A percentile compares a stretch with the other conserved stretches of the same genome.
Conservation (phyloP, 2,113 vertebrate genomes). For the Sander vitreus region DNA sequence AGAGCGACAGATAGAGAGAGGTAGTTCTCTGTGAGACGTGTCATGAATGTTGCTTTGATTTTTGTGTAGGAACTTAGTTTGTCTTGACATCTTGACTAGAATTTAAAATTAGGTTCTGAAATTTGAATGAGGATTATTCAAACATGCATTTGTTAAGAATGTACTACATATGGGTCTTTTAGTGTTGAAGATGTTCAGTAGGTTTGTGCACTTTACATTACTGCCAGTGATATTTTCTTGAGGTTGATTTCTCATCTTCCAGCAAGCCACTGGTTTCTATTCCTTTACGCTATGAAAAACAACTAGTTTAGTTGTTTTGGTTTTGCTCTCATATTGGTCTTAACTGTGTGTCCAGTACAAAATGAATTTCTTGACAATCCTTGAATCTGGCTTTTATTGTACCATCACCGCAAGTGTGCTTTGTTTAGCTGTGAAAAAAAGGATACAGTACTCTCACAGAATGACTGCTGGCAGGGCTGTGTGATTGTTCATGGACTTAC, state of each 20-base stretch:
- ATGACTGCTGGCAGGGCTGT: background rate
- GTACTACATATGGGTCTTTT: background rate
- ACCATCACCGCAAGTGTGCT: background rate
- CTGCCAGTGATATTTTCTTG: background rate
- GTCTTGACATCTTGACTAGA: background rate
- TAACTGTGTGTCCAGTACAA: background rate
- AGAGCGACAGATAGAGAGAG: background rate
- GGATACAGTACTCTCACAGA: background rate
- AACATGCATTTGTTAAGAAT: background rate
- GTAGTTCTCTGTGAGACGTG: conserved; percentile 8
- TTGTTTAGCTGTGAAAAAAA: background rate
- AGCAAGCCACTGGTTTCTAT: background rate
- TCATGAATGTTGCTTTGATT: conserved; percentile 1
- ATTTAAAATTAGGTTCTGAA: background rate
- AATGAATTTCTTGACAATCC: background rate
- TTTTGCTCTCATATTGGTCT: background rate
- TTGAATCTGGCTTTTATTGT: background rate
- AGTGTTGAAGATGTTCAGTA: background rate
- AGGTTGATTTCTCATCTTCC: background rate
- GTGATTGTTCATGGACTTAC: background rate
- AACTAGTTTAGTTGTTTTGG: background rate
- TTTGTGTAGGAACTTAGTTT: background rate
- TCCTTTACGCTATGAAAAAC: background rate
- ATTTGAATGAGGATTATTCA: background rate
- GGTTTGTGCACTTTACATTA: background rate